phyloP scores from a whole-genome alignment of 2,888 invertebrate genomes.

The Platypus cylindrus region DNA sequence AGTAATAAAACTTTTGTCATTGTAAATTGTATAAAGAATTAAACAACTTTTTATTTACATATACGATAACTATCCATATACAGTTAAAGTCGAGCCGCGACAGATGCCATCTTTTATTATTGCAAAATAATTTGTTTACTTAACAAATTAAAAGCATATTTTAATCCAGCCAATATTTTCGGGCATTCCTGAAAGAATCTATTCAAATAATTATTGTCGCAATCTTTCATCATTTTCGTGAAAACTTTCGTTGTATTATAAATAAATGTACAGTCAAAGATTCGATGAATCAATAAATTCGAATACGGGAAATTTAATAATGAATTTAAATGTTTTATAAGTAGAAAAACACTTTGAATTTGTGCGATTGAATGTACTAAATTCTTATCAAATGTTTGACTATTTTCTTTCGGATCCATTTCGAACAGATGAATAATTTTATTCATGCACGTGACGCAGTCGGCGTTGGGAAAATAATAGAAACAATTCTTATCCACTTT shows the following conservation, averaged over 20 bases:
- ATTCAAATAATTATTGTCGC: conserved; percentile 20
- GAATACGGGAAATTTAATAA: conserved; percentile 48
- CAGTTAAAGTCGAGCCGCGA: too few species aligned
- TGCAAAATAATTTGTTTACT: conserved; percentile 1
- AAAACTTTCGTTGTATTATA: conserved; percentile 59
- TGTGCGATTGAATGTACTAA: conserved; percentile 52
- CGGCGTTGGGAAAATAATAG: conserved; percentile 41
- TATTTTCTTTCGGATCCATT: conserved; percentile 40
- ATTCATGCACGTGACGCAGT: conserved; percentile 46
- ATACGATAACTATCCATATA: too few species aligned
- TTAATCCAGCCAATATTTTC: conserved; percentile 5
- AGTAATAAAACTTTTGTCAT: too few species aligned
- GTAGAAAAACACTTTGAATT: conserved; percentile 50
- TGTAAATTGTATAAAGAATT: too few species aligned
- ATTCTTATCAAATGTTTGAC: conserved; percentile 41
- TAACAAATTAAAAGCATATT: conserved; percentile 5
- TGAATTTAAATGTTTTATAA: conserved; percentile 49
- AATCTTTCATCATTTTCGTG: conserved; percentile 26
- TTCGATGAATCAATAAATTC: conserved; percentile 44
- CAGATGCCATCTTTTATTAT: conserved; percentile 2
- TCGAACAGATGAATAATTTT: conserved; percentile 46
- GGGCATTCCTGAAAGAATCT: conserved; percentile 18
- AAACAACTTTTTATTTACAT: too few species aligned
- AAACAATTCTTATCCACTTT: conserved; percentile 29
- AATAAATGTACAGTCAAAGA: conserved; percentile 62